These are phyloP conservation scores for Oscheius myriophilus DNA, from an alignment of 2,888 invertebrate species.

Conservation along the genomic window DNA sequence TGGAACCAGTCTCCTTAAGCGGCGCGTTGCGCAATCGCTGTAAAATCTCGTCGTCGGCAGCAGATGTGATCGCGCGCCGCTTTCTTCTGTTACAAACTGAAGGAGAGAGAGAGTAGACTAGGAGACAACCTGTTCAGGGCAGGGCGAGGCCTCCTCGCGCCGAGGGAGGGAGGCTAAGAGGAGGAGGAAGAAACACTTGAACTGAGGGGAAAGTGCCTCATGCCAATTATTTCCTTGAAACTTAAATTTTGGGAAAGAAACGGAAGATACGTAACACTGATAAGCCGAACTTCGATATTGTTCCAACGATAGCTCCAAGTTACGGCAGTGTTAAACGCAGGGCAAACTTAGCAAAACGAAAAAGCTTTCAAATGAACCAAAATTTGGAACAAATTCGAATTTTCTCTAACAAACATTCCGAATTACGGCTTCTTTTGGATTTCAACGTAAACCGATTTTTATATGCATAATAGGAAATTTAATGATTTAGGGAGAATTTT, in stretches of 20 bases:
- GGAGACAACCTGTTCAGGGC: slow-evolving; percentile 19
- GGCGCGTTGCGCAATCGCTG: slow-evolving; percentile 33
- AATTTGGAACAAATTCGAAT: too few relatives aligned
- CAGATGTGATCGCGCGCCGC: slow-evolving; percentile 29
- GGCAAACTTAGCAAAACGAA: too few relatives aligned
- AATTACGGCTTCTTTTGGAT: too few relatives aligned
- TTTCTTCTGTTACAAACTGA: slow-evolving; percentile 30
- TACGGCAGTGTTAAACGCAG: too few relatives aligned
- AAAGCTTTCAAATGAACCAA: too few relatives aligned
- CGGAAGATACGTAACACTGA: not conserved
- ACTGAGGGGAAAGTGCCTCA: not conserved
- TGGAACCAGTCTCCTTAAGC: slow-evolving; percentile 28
- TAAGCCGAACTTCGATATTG: too few relatives aligned
- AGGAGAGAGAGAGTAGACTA: slow-evolving; percentile 1
- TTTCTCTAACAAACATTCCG: too few relatives aligned
- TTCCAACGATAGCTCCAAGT: too few relatives aligned
- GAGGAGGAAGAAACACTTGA: not conserved
- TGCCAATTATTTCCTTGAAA: not conserved
- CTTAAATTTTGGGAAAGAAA: not conserved
- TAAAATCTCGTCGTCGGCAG: slow-evolving; percentile 31
- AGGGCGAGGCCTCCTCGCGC: too few relatives aligned
- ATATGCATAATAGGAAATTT: too few relatives aligned
- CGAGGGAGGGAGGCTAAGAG: not conserved
- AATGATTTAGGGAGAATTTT: too few relatives aligned
- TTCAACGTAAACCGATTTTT: too few relatives aligned